Evolutionary conservation across 2,113 vertebrate species (phyloP), one percentile per base, ranked within the genome.

Genomic region (Noturus placidus): DNA sequence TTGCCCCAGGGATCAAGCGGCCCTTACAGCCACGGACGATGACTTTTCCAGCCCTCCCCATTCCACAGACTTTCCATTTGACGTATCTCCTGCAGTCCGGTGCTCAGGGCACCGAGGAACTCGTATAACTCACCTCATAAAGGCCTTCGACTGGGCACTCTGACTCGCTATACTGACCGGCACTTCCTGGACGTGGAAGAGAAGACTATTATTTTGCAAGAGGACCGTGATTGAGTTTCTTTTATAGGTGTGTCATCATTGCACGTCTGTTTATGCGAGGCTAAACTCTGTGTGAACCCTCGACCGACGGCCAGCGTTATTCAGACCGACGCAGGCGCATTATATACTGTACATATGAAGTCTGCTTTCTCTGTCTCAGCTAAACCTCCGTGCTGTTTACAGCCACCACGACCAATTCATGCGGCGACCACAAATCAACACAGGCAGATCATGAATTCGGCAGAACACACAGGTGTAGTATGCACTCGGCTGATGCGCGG

Each of bases 81-180:
- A 92, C 91, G 92, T 92, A 90, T 92, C 92, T 91, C 89, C 86
- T 90, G 88, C 70, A 86, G 85, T 91, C 79, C 82, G 52, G 78
- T 77, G 91, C 91, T 91, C 38, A 69, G 70, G 91, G 93, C 91
- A 87, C 83, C 80, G 87, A 88, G 56, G 89, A 89, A 87, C 84
- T 85, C 88, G 88, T 90, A 92, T 88, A 88, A 88, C 76, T 92
- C 89, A 90, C 87, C 88, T 88, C 78, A 88, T 88, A 89, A 89
- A 91, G 88, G 92, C 86, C 86, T 90, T 92, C 88, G 89, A 91
- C 89, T 91, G 85, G 79, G 87, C 72, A 83, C 78, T 46, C 9
- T 52, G 79, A 85, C 8, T 63, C 77, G 42, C 78, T 19, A 59
- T 38, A 27, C 86, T 77, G 82, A 78, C 88, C 87, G 70, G 79